Percentiles rank a stretch among this genome's conserved stretches.
phyloP scores from a whole-genome alignment of 2,888 invertebrate genomes.

The Lasioglossum malachurum region DNA sequence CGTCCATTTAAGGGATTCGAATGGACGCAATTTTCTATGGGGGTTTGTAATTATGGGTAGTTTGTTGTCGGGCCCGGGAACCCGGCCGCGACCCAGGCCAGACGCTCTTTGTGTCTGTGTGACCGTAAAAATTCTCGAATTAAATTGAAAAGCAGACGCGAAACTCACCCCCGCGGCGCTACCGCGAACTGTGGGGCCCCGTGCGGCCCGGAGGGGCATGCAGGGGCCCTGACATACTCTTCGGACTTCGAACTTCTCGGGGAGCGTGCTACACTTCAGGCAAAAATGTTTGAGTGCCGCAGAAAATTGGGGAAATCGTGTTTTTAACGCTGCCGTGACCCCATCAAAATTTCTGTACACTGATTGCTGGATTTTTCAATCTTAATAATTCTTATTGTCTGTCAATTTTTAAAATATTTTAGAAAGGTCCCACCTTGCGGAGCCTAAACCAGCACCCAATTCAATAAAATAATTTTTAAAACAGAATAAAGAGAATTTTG shows the following conservation, averaged over 20 bases:
- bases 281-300: neutral
- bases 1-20: conserved; percentile 84
- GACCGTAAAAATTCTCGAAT: conserved; percentile 82
- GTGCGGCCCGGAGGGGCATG: too few species aligned
- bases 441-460: neutral
- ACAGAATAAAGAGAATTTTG: too few species aligned
- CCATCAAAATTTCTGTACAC: too few species aligned
- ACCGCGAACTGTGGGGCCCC: neutral
- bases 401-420: too few species aligned
- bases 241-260: neutral
- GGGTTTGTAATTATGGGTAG: conserved; percentile 85
- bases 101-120: conserved; percentile 68
- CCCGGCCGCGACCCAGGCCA: conserved; percentile 49
- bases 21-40: conserved; percentile 85
- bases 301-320: neutral
- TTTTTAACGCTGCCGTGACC: too few species aligned
- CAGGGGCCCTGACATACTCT: neutral
- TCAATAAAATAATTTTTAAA: neutral
- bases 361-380: too few species aligned
- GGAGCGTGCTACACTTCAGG: neutral
- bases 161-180: conserved; percentile 8
- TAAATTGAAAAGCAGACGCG: conserved; percentile 77
- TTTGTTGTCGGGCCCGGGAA: conserved; percentile 80
- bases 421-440: too few species aligned
- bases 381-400: too few species aligned